Base-by-base conservation (phyloP, 1,140 invertebrate species). In the Ostrea denselamellosa region DNA sequence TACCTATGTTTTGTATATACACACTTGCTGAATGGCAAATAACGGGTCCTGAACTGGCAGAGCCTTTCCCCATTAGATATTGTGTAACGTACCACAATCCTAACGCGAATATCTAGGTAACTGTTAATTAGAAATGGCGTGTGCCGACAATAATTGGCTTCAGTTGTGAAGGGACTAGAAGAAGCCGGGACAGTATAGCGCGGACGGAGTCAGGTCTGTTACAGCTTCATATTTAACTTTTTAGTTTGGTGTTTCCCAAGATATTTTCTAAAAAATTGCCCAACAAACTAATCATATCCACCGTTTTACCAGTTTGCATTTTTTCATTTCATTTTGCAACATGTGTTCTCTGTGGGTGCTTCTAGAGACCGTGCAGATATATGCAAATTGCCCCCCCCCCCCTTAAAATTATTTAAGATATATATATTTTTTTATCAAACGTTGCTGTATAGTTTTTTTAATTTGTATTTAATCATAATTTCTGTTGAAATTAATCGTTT, bases 1-100 rank as follows among this genome's bases (percentile, higher is more conserved):
- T 77, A 77, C 68, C 25, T 77, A 77, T 77, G 28, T 14, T 25
- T 14, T 34, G 28, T 7, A 77, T 25, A 22, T 4, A 77, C 28
- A 77, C 25, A 77, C 68, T 77, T 77, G 68, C 68, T 77, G 68
- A 77, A 77, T 77, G 68, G 68, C 68, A 77, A 77, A 77, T 77
- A 34, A 25, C 68, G 28, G 68, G 68, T 34, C 68, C 25, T 25
- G 28, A 77, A 77, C 68, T 34, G 28, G 28, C 28, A 77, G 25
- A 77, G 22, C 68, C 22, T 77, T 77, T 25, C 25, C 68, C 68
- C 68, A 28, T 77, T 34, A 34, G 25, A 34, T 12, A 34, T 77
- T 34, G 25, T 34, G 25, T 14, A 77, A 34, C 68, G 12, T 14
- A 10, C 68, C 68, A 14, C 22, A 34, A 77, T 77, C 68, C 25